phyloP scores from a whole-genome alignment of 1,140 invertebrate genomes.

The Drosophila erecta region DNA sequence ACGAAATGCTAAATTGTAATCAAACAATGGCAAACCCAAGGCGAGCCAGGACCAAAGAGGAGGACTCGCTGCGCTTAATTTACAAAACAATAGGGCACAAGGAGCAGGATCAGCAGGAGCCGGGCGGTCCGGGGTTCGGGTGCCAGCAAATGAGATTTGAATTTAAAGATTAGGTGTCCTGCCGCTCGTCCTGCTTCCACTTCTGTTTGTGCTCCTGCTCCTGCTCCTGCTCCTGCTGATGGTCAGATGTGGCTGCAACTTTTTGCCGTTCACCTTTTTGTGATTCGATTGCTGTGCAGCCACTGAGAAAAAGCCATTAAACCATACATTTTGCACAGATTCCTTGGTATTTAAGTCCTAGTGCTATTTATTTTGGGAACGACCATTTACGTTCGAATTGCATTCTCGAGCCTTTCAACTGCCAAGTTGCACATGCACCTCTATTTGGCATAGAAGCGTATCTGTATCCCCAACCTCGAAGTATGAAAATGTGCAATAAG shows the following conservation, averaged over 20 bases:
- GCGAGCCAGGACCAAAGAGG: constrained; percentile 32
- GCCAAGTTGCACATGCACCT: too few species aligned
- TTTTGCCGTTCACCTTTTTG: constrained; percentile 72
- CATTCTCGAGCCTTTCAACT: too few species aligned
- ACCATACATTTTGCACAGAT: background rate
- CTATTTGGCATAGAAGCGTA: too few species aligned
- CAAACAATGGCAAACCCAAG: constrained; percentile 68
- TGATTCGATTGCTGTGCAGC: constrained; percentile 42
- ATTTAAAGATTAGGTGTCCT: constrained; percentile 78
- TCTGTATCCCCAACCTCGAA: background rate
- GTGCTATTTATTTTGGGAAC: too few species aligned
- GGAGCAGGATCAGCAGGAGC: background rate
- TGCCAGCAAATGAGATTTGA: constrained; percentile 77
- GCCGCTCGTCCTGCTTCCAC: constrained; percentile 59
- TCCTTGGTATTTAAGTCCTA: background rate
- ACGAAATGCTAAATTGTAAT: constrained; percentile 83
- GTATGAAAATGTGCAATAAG: background rate
- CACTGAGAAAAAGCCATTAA: constrained; percentile 10
- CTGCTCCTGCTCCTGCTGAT: constrained; percentile 36
- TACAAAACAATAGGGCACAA: constrained; percentile 54
- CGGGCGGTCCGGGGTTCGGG: constrained; percentile 9
- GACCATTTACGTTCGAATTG: too few species aligned
- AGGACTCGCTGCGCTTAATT: constrained; percentile 68
- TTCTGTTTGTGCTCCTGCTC: constrained; percentile 27
- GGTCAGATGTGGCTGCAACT: constrained; percentile 77